A percentile compares a stretch with the other conserved stretches of the same genome.
phyloP scores from a whole-genome alignment of 2,797 vertebrate species.

The Macropus fuliginosus region DNA sequence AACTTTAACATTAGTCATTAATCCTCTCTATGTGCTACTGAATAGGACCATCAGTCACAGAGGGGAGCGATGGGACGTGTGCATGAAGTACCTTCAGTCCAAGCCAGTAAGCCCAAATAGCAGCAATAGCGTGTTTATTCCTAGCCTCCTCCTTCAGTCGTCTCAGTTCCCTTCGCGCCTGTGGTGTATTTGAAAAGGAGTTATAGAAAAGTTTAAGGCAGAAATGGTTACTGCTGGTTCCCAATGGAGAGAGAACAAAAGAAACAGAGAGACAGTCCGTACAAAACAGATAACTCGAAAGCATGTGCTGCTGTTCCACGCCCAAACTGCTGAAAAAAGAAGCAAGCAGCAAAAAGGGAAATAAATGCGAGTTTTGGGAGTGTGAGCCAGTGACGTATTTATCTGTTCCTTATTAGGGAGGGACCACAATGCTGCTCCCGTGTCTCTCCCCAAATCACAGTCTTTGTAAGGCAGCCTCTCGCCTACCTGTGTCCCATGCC shows the following conservation, averaged over 20 bases:
- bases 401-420: conserved; percentile 19
- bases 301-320: conserved; percentile 78
- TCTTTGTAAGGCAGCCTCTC: background rate
- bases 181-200: conserved; percentile 88
- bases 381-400: conserved; percentile 70
- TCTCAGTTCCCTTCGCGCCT: conserved; percentile 98
- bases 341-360: conserved; percentile 70
- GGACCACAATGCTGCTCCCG: background rate
- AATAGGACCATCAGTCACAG: conserved; percentile 66
- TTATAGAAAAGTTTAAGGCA: conserved; percentile 85
- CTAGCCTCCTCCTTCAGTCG: conserved; percentile 96
- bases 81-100: conserved; percentile 96
- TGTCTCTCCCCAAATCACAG: fast-evolving
- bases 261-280: conserved; percentile 72
- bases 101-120: conserved; percentile 99
- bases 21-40: conserved; percentile 47
- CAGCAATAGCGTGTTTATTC: conserved; percentile 96
- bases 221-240: conserved; percentile 82
- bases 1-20: conserved; percentile 65
- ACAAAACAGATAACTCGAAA: conserved; percentile 68
- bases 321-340: conserved; percentile 49
- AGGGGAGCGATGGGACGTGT: conserved; percentile 70
- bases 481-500: conserved; percentile 96
- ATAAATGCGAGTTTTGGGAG: conserved; percentile 55
- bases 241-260: conserved; percentile 72